Base-by-base conservation (phyloP, 2,888 invertebrate genomes). In the Kuschelorhynchus macadamiae region DNA sequence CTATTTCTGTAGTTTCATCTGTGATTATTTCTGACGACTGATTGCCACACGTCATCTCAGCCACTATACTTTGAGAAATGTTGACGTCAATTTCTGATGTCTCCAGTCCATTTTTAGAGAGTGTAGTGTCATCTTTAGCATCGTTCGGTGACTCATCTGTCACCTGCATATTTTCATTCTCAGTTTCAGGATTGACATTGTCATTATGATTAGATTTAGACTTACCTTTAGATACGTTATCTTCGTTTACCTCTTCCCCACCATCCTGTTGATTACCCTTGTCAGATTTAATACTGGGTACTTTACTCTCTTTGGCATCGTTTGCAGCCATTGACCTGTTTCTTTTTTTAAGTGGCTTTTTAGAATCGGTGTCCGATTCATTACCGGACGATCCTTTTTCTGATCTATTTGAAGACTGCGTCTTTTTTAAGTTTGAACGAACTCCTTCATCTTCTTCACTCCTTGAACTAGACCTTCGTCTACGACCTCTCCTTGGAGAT, bases 111-210 rank as follows among this genome's bases (percentile, higher is more conserved):
- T 61, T 67, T 42, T 56, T 60, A 8, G 59, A 20, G 1, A n/a
- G 18, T 11, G n/a, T 9, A 3, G 11, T 25, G 44, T 65, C 57
- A 71, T 55, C 60, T 30, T 66, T 69, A 18, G 46, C 49, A 18
- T 61, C 61, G n/a, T 17, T 62, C 33, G 81, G 81, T 82, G 81
- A 82, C 80, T 81, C 80, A 80, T 79, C 75, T 77, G 81, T 81
- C 82, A 81, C 82, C 83, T 83, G 83, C 79, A 79, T 80, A 83
- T 81, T 82, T 79, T 80, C 81, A 82, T 77, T 80, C 80, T 80
- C 76, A 76, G 76, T 79, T 77, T 82, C 78, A 73, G 74, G 72
- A 72, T 79, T 78, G 75, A 74, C 76, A 74, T 78, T 77, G 74
- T 81, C 80, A 73, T 80, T 81, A 82, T 77, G 77, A 82, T 81